Base-by-base conservation (phyloP, 2,888 invertebrate species). In the Auanema sp. region DNA sequence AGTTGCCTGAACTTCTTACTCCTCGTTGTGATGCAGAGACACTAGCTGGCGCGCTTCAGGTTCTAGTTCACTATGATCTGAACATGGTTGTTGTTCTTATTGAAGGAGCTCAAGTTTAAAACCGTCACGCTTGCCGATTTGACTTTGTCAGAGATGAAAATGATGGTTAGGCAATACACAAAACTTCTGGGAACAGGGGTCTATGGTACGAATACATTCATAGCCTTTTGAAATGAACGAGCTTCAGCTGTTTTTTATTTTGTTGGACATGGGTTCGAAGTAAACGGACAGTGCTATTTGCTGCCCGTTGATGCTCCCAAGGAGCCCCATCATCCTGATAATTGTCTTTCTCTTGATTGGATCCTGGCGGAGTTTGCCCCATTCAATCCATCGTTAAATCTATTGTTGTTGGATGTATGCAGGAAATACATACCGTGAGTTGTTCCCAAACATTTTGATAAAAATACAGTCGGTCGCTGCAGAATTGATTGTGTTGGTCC, bases 231-330 rank as follows among this genome's bases (percentile, higher is more conserved):
- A 12, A 18, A 43, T 33, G 21, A 14, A 33, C 14, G 11, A 14
- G 5, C 72, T 79, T 60, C 63, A 83, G 83, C 83, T 14, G 77
- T 84, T 12, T 81, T 84, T 66, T 86, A 86, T 69, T 86, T 85
- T 68, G 85, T 84, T 63, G 86, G 86, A 0, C 86, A 86, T 68
- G 86, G 86, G 1, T 85, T 86, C 71, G 85, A 86, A 65, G 84
- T 84, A 33, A 78, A 83, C 56, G 85, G 84, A 18, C 83, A 84
- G 64, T 84, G 85, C 55, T 86, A 84, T 71, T 74, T 86, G n/a
- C 80, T 86, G 16, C 85, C 86, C 1, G 81, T 84, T 3, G 85
- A 86, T 68, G 85, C 85, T 14, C 81, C 83, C 1, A 72, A 64
- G 18, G 76, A 78, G 18, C 72, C 74, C 42, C 76, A 77, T 58